Evolutionary conservation across 2,888 invertebrate genomes (phyloP), one percentile per base, ranked within the genome.

Genomic region (Bombyx huttoni): DNA sequence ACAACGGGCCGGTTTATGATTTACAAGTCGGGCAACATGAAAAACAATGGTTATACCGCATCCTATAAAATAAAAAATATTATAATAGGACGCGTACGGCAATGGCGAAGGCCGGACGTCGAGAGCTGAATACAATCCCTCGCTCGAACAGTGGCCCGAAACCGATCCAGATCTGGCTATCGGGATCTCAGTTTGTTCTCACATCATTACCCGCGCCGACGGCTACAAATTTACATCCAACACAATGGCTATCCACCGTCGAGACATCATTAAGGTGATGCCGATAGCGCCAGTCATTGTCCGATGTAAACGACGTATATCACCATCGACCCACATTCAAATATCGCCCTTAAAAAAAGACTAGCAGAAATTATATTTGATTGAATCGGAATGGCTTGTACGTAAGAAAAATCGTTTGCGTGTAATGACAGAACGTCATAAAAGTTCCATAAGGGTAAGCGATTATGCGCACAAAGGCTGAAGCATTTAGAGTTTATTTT

Each of bases 231-330:
- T 88, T 88, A 87, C 87, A 88, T 87, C 87, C 86, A 83, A 81
- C 87, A 88, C 88, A 87, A 88, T 88, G 86, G 87, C 85, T 86
- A 87, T 88, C 86, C 87, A 82, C 82, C 86, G 87, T 88, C 88
- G 86, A 86, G 87, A 87, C 87, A 88, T 88, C 88, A 88, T 88
- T 88, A 88, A 87, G 86, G 88, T 88, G 87, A 88, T 88, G 86
- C 85, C 82, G 87, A 88, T 87, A 88, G 87, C 87, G 87, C 87
- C 87, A 81, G 77, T 67, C 68, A 61, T 65, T 59, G 60, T 65
- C 59, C 70, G 60, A 56, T 60, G 62, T 61, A 66, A 82, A 80
- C 66, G 72, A 60, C 68, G 64, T 69, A 83, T 64, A 62, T 62
- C 60, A 54, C 61, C 49, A 49, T 33, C 34, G 34, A 47, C 51